phyloP scores from a whole-genome alignment of 2,113 vertebrate species.

The Macrotus californicus region DNA sequence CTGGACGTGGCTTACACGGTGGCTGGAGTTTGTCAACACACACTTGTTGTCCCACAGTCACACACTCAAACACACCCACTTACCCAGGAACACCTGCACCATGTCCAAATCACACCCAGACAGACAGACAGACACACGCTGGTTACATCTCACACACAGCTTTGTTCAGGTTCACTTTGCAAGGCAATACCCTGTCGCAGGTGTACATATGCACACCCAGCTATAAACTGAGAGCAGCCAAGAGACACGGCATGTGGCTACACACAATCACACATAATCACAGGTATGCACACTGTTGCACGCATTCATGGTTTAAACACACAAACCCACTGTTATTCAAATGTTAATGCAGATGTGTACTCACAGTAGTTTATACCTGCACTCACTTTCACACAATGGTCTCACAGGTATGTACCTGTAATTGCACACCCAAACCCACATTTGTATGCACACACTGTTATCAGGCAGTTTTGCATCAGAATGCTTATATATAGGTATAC shows the following conservation, averaged over 20 bases:
- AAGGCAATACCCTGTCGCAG: not conserved
- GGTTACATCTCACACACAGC: not conserved
- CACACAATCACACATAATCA: not conserved
- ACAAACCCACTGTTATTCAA: not conserved
- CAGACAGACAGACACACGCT: not conserved
- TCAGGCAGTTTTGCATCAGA: not conserved
- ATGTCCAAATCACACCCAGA: not conserved
- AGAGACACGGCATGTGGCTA: too few relatives aligned
- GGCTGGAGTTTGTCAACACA: constrained; percentile 36
- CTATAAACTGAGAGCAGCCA: not conserved
- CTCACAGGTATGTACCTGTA: not conserved
- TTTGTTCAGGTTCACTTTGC: not conserved
- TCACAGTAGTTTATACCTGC: not conserved
- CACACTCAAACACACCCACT: not conserved
- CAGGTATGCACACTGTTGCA: not conserved
- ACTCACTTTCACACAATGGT: not conserved
- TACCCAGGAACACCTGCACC: not conserved
- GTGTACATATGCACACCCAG: not conserved
- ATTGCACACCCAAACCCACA: not conserved
- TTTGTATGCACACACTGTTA: not conserved
- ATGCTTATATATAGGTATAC: not conserved
- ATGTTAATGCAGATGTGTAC: not conserved
- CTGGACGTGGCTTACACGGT: constrained; percentile 17
- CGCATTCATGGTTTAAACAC: not conserved
- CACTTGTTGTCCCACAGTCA: not conserved